Conservation (phyloP, 2,888 invertebrate genomes). For the Gortyna flavago region DNA sequence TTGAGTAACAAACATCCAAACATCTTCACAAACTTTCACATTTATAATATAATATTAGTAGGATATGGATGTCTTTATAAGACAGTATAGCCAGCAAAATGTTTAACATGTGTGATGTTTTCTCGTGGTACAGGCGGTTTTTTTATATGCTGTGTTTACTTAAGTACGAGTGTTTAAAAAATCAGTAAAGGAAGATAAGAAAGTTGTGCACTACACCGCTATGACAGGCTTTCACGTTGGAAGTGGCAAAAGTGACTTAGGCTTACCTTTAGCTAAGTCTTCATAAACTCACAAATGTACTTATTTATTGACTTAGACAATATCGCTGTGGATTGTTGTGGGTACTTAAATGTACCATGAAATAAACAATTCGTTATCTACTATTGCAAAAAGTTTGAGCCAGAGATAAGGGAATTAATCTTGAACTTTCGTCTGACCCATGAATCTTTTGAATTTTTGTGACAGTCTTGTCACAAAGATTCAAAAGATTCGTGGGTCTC, state of each 20-base stretch:
- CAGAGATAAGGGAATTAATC: conserved; percentile 4
- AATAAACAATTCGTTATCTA: neutral
- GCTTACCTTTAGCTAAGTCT: too few relatives aligned
- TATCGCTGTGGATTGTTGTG: neutral
- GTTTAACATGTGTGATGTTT: neutral
- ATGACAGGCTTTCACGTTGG: neutral
- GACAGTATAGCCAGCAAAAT: neutral
- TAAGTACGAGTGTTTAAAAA: neutral
- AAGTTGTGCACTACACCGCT: neutral
- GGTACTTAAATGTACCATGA: neutral
- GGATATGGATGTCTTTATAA: too few relatives aligned
- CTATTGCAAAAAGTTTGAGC: neutral
- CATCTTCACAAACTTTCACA: too few relatives aligned
- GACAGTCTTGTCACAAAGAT: neutral
- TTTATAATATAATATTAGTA: too few relatives aligned
- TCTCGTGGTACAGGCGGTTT: neutral
- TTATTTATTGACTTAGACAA: neutral
- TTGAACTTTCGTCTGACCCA: too few relatives aligned
- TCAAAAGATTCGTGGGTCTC: conserved; percentile 4
- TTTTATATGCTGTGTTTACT: neutral
- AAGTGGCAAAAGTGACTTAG: neutral
- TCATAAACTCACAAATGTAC: neutral
- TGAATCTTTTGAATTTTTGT: too few relatives aligned
- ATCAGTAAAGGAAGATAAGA: neutral
- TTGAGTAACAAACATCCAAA: too few relatives aligned